Evolutionary conservation across 2,113 vertebrate species (phyloP).

Genomic region (Corydoras sp.): DNA sequence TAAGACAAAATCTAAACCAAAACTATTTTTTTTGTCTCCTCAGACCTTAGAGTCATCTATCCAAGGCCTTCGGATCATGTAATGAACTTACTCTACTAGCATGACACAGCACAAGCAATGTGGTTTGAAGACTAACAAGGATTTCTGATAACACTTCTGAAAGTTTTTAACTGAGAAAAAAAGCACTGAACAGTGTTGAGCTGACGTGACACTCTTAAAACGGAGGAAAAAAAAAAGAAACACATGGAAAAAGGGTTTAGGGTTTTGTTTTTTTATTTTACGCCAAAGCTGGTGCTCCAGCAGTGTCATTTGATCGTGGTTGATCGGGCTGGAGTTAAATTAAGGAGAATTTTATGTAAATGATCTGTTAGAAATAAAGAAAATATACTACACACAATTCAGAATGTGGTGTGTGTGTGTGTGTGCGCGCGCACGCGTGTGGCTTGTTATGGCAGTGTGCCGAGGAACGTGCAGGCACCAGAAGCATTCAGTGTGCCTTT

Average conservation of each 20-base stretch:
- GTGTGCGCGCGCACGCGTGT: not conserved
- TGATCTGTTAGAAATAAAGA: slow-evolving; percentile 76
- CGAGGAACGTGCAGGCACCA: not conserved
- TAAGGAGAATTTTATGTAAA: slow-evolving; percentile 74
- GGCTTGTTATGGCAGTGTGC: not conserved
- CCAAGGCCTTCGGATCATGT: slow-evolving; percentile 97
- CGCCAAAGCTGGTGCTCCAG: slow-evolving; percentile 80
- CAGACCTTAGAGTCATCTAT: slow-evolving; percentile 96
- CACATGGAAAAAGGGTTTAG: slow-evolving; percentile 36
- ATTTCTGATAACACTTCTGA: slow-evolving; percentile 58
- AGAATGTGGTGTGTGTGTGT: slow-evolving; percentile 27
- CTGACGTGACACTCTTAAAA: slow-evolving; percentile 65
- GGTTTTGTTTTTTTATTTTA: slow-evolving; percentile 60
- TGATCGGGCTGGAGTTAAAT: slow-evolving; percentile 68
- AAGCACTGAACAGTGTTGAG: slow-evolving; percentile 69
- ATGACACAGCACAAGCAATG: slow-evolving; percentile 52
- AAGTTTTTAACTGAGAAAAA: slow-evolving; percentile 46
- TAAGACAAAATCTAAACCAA: slow-evolving; percentile 12
- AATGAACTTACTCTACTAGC: slow-evolving; percentile 62
- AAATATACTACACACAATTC: slow-evolving; percentile 51
- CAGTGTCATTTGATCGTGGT: slow-evolving; percentile 62
- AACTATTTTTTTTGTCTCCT: slow-evolving; percentile 30
- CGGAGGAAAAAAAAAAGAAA: slow-evolving; percentile 17
- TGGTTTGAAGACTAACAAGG: slow-evolving; percentile 56
- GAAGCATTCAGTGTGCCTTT: not conserved